phyloP scores from a whole-genome alignment of 2,888 invertebrate species.

The Dryobotodes eremita region DNA sequence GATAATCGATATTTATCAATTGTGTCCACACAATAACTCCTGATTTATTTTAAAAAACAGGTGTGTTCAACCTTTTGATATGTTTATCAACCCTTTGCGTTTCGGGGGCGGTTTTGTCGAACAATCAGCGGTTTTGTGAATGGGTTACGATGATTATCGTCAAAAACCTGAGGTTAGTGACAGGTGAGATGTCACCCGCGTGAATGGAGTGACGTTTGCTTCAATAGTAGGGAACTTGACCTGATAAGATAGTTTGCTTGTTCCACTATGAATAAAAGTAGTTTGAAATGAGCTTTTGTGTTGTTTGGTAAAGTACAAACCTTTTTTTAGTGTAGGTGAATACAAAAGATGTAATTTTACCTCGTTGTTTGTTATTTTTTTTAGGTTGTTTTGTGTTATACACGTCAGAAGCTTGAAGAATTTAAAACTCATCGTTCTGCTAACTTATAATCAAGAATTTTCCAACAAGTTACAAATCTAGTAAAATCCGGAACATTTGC shows the following conservation, averaged over 20 bases:
- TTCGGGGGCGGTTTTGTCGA: conserved; percentile 84
- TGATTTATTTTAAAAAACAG: conserved; percentile 87
- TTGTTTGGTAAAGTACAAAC: conserved; percentile 66
- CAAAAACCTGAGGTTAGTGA: conserved; percentile 86
- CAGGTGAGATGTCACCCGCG: conserved; percentile 89
- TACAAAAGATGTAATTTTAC: conserved; percentile 62
- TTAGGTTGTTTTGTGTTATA: conserved; percentile 18
- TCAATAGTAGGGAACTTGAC: conserved; percentile 81
- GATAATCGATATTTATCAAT: conserved; percentile 88
- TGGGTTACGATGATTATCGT: conserved; percentile 87
- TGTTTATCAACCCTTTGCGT: conserved; percentile 90
- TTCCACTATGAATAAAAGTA: conserved; percentile 72
- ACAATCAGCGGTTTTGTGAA: conserved; percentile 86
- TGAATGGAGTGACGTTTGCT: conserved; percentile 79
- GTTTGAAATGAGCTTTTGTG: conserved; percentile 71
- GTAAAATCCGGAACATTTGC: not conserved
- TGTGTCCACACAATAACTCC: conserved; percentile 84
- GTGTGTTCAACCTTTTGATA: conserved; percentile 88
- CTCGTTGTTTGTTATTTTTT: conserved; percentile 35
- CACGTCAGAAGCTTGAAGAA: not conserved
- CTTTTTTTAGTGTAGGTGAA: conserved; percentile 34
- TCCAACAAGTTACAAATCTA: not conserved
- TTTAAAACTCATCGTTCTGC: not conserved
- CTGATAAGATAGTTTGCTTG: conserved; percentile 80
- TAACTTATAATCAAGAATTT: not conserved